Conservation (phyloP, 2,113 vertebrate genomes). For the Zingel zingel region DNA sequence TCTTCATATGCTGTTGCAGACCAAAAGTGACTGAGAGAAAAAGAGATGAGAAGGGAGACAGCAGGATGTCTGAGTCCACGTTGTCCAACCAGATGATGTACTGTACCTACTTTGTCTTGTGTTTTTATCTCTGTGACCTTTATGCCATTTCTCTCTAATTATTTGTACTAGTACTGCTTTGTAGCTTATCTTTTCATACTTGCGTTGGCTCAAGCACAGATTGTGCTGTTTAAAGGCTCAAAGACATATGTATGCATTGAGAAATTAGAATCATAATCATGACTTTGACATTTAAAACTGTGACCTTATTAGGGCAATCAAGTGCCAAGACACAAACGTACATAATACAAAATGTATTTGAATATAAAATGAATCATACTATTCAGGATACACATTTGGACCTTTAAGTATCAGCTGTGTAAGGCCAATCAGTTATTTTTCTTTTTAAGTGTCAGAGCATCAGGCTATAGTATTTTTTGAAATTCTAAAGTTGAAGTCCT, state of each 20-base stretch:
- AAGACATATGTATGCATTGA: background rate
- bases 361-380: background rate
- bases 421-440: background rate
- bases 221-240: background rate
- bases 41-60: conserved; percentile 8
- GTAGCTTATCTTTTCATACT: background rate
- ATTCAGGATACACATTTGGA: background rate
- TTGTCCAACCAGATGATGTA: conserved; percentile 20
- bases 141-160: conserved; percentile 24
- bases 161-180: background rate
- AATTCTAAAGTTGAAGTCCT: background rate
- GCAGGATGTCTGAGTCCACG: conserved; percentile 24
- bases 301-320: background rate
- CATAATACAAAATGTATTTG: background rate
- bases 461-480: too few relatives aligned
- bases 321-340: background rate
- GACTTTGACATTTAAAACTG: background rate
- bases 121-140: conserved; percentile 23
- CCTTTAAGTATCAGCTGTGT: background rate
- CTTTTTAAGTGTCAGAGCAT: background rate
- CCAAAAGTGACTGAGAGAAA: conserved; percentile 16
- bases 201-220: background rate
- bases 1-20: background rate
- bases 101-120: conserved; percentile 8
- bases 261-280: background rate